Percentiles rank a stretch among this genome's conserved stretches.
These are phyloP conservation scores for Megaptera novaeangliae DNA, from an alignment of 2,113 vertebrate genomes.

Conservation along the genomic window DNA sequence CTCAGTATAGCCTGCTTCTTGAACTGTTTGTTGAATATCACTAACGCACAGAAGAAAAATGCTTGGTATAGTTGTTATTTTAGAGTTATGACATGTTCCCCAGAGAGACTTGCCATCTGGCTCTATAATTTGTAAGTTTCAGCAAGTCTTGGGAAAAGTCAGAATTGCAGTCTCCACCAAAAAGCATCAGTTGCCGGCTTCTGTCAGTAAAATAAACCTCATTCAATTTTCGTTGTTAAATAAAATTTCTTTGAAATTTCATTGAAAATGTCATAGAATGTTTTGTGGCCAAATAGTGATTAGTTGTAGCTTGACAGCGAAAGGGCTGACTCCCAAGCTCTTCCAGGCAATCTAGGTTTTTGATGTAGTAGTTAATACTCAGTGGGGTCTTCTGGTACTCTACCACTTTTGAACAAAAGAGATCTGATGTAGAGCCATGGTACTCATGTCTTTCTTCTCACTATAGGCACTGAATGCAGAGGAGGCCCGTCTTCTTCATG, in stretches of 20 bases:
- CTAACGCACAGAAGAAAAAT: background rate
- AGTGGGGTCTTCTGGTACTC: background rate
- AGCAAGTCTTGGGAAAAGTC: slow-evolving; percentile 4
- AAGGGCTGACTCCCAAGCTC: background rate
- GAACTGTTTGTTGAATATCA: background rate
- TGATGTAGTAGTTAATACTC: background rate
- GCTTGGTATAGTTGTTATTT: background rate
- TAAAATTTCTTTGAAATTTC: background rate
- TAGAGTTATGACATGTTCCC: background rate
- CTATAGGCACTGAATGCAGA: slow-evolving; percentile 93
- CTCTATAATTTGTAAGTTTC: background rate
- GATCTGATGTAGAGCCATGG: background rate
- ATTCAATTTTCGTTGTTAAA: background rate
- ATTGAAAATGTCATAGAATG: background rate
- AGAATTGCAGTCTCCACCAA: background rate
- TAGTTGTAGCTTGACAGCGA: background rate
- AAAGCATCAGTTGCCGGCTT: background rate
- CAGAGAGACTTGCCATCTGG: background rate
- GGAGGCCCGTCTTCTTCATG: slow-evolving; percentile 90
- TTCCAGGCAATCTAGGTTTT: background rate
- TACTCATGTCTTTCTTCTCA: background rate
- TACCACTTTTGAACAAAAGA: background rate
- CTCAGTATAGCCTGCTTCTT: background rate
- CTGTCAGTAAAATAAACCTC: background rate
- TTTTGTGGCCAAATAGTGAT: background rate